These are phyloP conservation scores for Phycodurus eques DNA, from an alignment of 2,113 vertebrate species.

Conservation along the genomic window DNA sequence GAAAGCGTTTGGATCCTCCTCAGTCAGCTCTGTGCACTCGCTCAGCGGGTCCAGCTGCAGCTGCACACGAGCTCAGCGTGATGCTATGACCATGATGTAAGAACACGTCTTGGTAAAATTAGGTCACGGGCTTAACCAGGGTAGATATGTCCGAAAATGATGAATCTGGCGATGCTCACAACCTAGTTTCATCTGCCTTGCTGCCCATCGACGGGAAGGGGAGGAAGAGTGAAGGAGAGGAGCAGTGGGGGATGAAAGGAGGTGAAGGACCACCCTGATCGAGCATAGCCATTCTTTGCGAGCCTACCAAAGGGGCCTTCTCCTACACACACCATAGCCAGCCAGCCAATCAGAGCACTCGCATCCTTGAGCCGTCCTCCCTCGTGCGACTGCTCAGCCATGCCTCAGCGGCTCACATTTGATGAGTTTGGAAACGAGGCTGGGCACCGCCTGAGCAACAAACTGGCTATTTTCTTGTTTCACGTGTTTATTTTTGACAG, in stretches of 20 bases:
- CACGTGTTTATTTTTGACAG: background rate
- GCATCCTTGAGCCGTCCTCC: slow-evolving; percentile 62
- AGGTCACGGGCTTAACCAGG: slow-evolving; percentile 23
- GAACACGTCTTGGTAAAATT: slow-evolving; percentile 6
- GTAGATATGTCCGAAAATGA: slow-evolving; percentile 11
- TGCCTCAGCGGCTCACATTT: slow-evolving; percentile 58
- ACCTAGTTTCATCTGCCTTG: background rate
- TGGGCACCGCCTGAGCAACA: slow-evolving; percentile 31
- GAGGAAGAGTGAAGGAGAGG: slow-evolving; percentile 11
- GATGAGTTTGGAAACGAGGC: slow-evolving; percentile 41
- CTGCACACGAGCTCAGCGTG: slow-evolving; percentile 4
- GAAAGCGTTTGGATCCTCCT: background rate
- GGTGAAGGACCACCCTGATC: slow-evolving; percentile 59
- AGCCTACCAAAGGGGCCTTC: slow-evolving; percentile 60
- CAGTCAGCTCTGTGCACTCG: background rate
- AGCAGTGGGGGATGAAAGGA: slow-evolving; percentile 39
- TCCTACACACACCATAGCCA: slow-evolving; percentile 63
- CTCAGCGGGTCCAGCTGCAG: background rate
- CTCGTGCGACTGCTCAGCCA: slow-evolving; percentile 60
- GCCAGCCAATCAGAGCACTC: slow-evolving; percentile 62
- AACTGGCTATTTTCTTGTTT: slow-evolving; percentile 4
- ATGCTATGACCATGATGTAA: background rate
- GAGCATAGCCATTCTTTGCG: slow-evolving; percentile 44
- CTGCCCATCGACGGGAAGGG: background rate
- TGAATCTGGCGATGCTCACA: slow-evolving; percentile 23